Percentiles rank a stretch among this genome's conserved stretches.
phyloP scores from a whole-genome alignment of 2,888 invertebrate genomes.

The Lissonota sp. region DNA sequence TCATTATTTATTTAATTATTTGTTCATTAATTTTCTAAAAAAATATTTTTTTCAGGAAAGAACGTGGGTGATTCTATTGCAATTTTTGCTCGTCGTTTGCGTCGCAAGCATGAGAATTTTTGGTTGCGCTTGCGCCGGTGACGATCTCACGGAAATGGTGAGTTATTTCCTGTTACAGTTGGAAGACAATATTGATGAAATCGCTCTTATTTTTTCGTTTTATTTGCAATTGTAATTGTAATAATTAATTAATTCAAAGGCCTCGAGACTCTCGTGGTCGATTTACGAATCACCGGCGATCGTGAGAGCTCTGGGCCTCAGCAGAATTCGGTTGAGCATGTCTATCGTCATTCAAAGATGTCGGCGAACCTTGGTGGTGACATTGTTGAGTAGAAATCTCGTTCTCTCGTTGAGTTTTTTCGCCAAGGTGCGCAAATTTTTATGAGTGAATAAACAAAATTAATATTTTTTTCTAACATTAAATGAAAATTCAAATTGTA shows the following conservation, averaged over 20 bases:
- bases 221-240: no score
- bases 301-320: slow-evolving; percentile 28
- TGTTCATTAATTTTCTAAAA: no score
- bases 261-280: slow-evolving; percentile 57
- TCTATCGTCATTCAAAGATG: slow-evolving; percentile 68
- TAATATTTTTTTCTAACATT: neutral
- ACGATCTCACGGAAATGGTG: slow-evolving; percentile 74
- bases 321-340: slow-evolving; percentile 51
- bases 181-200: no score
- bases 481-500: no score
- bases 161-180: slow-evolving; percentile 24
- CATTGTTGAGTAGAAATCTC: slow-evolving; percentile 51
- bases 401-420: slow-evolving; percentile 67
- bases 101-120: slow-evolving; percentile 69
- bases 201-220: no score
- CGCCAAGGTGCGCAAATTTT: slow-evolving; percentile 57
- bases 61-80: slow-evolving; percentile 62
- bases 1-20: neutral
- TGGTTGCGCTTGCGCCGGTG: slow-evolving; percentile 73
- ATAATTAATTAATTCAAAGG: no score
- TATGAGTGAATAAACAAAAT: neutral
- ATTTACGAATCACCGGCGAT: slow-evolving; percentile 66
- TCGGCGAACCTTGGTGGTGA: slow-evolving; percentile 66
- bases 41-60: slow-evolving; percentile 66
- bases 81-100: slow-evolving; percentile 69